Evolutionary conservation across 2,888 invertebrate genomes (phyloP).

Genomic region (Antheraea assamensis): DNA sequence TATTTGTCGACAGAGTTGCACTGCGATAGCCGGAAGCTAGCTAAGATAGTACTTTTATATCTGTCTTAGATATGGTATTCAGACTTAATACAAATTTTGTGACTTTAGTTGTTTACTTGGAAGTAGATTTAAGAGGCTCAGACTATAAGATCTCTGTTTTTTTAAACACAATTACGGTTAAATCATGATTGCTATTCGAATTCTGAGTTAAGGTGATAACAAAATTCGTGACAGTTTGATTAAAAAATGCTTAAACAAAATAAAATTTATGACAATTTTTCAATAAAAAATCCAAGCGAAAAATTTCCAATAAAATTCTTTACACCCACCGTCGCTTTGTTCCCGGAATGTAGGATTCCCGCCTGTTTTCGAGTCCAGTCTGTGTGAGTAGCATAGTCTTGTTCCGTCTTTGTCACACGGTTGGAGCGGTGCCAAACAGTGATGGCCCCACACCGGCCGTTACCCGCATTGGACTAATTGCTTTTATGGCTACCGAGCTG

Average conservation of each 20-base stretch:
- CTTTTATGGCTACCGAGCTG: slow-evolving; percentile 49
- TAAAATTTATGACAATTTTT: not conserved
- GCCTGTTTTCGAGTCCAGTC: slow-evolving; percentile 32
- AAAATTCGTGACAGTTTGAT: not conserved
- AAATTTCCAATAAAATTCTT: slow-evolving; percentile 41
- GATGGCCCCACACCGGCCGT: slow-evolving; percentile 52
- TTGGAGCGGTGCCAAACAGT: slow-evolving; percentile 52
- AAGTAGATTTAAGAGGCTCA: too few species aligned
- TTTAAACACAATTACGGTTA: too few species aligned
- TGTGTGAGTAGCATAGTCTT: slow-evolving; percentile 24
- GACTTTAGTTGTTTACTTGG: too few species aligned
- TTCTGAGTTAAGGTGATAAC: too few species aligned
- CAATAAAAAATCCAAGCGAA: slow-evolving; percentile 25
- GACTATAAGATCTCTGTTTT: too few species aligned
- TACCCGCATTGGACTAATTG: slow-evolving; percentile 70
- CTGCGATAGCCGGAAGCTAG: too few species aligned
- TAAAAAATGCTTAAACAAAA: not conserved
- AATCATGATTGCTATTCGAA: too few species aligned
- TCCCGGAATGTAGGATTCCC: slow-evolving; percentile 51
- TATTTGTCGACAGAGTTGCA: too few species aligned
- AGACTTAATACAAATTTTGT: too few species aligned
- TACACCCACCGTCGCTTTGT: slow-evolving; percentile 35
- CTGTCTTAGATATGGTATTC: too few species aligned
- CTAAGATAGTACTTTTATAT: too few species aligned
- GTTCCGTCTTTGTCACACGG: slow-evolving; percentile 26